Conservation (phyloP, 2,888 invertebrate genomes). For the Chrysina gloriosa region DNA sequence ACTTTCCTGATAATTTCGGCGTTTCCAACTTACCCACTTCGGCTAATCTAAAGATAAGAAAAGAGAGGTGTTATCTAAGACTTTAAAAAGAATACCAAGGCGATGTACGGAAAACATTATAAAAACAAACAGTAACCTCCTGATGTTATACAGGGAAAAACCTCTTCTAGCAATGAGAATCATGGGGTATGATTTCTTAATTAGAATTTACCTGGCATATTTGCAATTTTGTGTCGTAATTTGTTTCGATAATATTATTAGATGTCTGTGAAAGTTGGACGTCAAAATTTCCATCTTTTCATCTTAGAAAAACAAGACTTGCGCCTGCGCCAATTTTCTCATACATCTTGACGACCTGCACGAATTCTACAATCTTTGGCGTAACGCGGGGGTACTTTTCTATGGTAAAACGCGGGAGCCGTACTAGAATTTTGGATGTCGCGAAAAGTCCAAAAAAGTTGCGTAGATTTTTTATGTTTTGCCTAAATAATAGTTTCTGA, state of each 20-base stretch:
- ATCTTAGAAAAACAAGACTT: constrained; percentile 49
- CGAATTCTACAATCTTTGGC: too few relatives aligned
- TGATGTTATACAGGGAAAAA: background rate
- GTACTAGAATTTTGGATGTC: too few relatives aligned
- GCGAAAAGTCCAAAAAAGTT: too few relatives aligned
- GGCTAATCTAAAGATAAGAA: constrained; percentile 77
- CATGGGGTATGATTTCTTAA: background rate
- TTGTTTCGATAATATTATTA: constrained; percentile 51
- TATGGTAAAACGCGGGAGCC: too few relatives aligned
- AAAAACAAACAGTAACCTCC: constrained; percentile 39
- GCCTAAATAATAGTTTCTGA: too few relatives aligned
- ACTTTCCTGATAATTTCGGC: constrained; percentile 89
- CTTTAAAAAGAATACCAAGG: background rate
- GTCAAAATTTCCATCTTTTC: constrained; percentile 59
- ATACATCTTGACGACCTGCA: constrained; percentile 17
- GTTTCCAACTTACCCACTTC: constrained; percentile 93
- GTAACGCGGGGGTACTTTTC: too few relatives aligned
- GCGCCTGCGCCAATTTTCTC: constrained; percentile 20
- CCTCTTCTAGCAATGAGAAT: background rate
- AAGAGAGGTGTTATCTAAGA: background rate
- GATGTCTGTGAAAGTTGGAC: constrained; percentile 50
- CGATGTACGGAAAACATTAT: background rate
- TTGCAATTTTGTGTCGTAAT: constrained; percentile 51
- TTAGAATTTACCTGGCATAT: constrained; percentile 53
- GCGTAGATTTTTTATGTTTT: too few relatives aligned